Evolutionary conservation across 2,888 invertebrate species (phyloP), one percentile per base, ranked within the genome.

Genomic region (Halictus quadricinctus): DNA sequence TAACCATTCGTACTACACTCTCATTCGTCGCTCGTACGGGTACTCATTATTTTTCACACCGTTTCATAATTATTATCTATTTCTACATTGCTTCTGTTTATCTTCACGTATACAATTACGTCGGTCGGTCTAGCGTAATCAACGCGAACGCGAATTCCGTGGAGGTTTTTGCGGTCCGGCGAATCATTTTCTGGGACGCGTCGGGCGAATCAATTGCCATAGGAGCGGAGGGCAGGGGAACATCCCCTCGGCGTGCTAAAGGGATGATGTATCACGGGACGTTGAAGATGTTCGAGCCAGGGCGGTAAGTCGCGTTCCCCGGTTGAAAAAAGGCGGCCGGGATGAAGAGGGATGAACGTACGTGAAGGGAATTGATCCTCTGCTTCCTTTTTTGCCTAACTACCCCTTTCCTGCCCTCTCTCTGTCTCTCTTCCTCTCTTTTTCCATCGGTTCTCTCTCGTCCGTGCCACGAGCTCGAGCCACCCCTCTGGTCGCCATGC

Each of bases 311-410:
- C 58, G 41, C 46, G 74, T n/a, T 41, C 5, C 10, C 8, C 18
- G 75, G 15, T 0, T 21, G 15, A 48, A 73, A 76, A 74, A 70
- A 76, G 73, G 21, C 66, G n/a, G 43, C 21, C n/a, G 41, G 69
- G 72, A 46, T 25, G 73, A 84, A 79, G 60, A 77, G 70, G 50
- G 64, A 81, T 66, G 75, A 84, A 43, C 50, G 60, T 66, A 36
- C 60, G 69, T 70, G 73, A 50, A 64, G 41, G 76, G 80, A 76
- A 87, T 83, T 50, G 80, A 87, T 85, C 78, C 50, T 85, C 80
- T 70, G 18, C 58, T 46, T 64, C 46, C 43, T 72, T 84, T 60
- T 81, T 84, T 72, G 41, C 70, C 12, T 48, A 72, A 72, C 85
- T 58, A 66, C 36, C 72, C 69, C 25, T 76, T 66, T 54, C 12